Evolutionary conservation across 2,888 invertebrate genomes (phyloP), one percentile per base, ranked within the genome.

Genomic region (Eumerus sabulonum): DNA sequence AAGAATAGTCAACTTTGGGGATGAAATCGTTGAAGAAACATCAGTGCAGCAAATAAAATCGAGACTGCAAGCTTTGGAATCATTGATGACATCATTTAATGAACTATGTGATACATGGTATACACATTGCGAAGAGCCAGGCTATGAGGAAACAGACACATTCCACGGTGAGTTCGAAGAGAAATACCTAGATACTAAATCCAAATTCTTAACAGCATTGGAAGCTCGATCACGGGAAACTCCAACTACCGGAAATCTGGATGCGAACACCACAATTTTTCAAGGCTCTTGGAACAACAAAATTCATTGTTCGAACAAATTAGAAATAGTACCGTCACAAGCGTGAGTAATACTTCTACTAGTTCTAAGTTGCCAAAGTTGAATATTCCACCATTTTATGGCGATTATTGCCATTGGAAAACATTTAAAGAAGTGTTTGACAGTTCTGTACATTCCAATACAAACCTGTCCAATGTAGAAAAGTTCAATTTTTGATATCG

Each of bases 391-490:
- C 3, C 13, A n/a, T 42, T 42, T 13, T 2, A 42, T 42, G 42
- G 42, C 13, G 42, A 42, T 42, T 42, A 42, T 9, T 42, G 42
- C 11, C 42, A 42, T 2, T 42, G 42, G 42, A 42, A 42, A 42
- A 42, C 42, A 9, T 42, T 42, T 42, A 42, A 42, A 42, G 42
- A 42, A 42, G 9, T 42, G 42, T 42, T 42, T 42, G 42, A 42
- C 2, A 42, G 42, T 42, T 42, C 42, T n/a, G 42, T 42, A 13
- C 42, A 42, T 42, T n/a, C 12, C 1, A 42, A 42, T 13, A 2
- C 12, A 42, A 42, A 9, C 13, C 42, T 42, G 42, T 42, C 42
- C 3, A 42, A 42, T 13, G 13, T 42, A n/a, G 42, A 42, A 13
- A 42, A 13, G 13, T 42, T 42, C 11, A 42, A 42, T 42, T 42